Conservation (phyloP, 1,140 invertebrate species). For the Cephus cinctus region DNA sequence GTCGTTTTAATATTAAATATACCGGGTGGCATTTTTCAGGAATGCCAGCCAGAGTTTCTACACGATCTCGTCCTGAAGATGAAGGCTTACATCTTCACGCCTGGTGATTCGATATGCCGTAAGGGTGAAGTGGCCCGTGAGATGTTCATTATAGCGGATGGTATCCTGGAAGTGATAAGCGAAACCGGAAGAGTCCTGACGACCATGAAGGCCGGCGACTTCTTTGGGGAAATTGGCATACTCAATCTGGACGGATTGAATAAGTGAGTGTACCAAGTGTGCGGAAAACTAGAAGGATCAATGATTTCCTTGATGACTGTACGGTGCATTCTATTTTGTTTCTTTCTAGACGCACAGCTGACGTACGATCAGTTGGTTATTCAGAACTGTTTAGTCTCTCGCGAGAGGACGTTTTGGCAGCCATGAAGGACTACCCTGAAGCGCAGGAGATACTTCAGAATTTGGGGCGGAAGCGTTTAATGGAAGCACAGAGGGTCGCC, state of each 20-base stretch:
- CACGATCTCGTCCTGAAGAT: conserved; percentile 97
- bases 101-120: conserved; percentile 92
- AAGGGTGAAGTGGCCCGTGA: conserved; percentile 93
- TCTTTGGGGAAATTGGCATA: conserved; percentile 97
- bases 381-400: conserved; percentile 94
- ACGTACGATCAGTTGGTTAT: conserved; percentile 94
- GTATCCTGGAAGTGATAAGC: conserved; percentile 93
- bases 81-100: conserved; percentile 97
- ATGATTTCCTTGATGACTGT: conserved; percentile 10
- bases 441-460: conserved; percentile 91
- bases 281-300: no score
- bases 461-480: conserved; percentile 81
- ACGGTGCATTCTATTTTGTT: no score
- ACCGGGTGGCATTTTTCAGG: conserved; percentile 69
- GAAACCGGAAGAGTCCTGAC: conserved; percentile 90
- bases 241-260: conserved; percentile 93
- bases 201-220: conserved; percentile 96
- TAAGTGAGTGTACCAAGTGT: conserved; percentile 74
- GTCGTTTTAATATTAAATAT: no score
- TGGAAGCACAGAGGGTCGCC: conserved; percentile 66
- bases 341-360: conserved; percentile 81
- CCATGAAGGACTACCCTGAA: conserved; percentile 96
- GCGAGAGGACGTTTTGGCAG: conserved; percentile 89
- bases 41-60: conserved; percentile 95
- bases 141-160: conserved; percentile 98